Percentiles rank a stretch among this genome's conserved stretches.
Conservation (phyloP, 2,888 invertebrate genomes). For the Phoenoteleia sp. region DNA sequence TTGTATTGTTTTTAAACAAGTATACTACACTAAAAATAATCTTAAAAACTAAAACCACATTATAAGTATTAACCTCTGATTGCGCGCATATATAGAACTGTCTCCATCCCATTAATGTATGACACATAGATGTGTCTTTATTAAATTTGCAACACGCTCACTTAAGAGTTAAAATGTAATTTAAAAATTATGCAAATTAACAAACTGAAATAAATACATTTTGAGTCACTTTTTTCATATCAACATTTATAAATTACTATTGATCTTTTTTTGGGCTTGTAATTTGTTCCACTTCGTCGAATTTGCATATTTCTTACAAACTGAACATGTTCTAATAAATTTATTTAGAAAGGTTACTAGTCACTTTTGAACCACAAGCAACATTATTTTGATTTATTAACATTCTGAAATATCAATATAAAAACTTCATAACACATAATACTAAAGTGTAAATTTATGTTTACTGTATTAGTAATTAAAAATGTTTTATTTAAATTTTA, state of each 20-base stretch:
- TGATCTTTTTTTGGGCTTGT: no score
- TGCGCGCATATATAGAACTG: no score
- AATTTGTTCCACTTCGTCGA: background rate
- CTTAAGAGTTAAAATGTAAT: no score
- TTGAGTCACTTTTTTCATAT: no score
- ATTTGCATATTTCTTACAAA: background rate
- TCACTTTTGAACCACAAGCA: background rate
- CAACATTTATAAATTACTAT: no score
- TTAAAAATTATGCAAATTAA: no score
- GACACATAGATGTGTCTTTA: no score
- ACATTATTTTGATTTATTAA: background rate
- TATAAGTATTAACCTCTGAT: no score
- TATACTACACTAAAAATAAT: background rate
- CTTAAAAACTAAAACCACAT: no score
- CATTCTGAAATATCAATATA: background rate
- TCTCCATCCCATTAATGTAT: no score
- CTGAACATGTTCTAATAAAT: background rate
- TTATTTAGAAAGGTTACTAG: background rate
- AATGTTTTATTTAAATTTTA: background rate
- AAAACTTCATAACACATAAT: background rate
- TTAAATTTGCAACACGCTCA: no score
- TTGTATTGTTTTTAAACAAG: background rate
- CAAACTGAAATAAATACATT: no score
- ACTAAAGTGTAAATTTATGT: background rate
- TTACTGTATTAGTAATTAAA: background rate